Evolutionary conservation across 2,888 invertebrate genomes (phyloP).

Genomic region (Acanthococcus lagerstroemiae): DNA sequence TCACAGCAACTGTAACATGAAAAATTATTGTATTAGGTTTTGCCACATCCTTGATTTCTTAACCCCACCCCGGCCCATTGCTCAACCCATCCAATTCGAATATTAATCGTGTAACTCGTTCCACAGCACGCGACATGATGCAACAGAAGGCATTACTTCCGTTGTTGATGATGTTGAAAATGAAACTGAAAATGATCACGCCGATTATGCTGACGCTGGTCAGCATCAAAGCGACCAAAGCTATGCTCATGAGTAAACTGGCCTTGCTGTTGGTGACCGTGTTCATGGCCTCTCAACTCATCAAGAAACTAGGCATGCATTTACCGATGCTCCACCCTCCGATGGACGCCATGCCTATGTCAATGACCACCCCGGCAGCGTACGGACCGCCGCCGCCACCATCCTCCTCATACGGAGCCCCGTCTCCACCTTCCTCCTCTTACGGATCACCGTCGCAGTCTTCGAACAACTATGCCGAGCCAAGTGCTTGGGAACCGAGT

Average conservation of each 20-base stretch:
- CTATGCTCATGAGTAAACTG: conserved; percentile 70
- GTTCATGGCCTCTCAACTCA: conserved; percentile 66
- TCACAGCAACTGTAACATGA: no score
- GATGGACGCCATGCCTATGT: conserved; percentile 9
- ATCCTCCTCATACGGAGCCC: conserved; percentile 46
- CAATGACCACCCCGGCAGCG: conserved; percentile 46
- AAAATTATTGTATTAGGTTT: no score
- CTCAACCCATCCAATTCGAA: no score
- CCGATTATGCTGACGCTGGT: conserved; percentile 69
- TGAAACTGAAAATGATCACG: conserved; percentile 74
- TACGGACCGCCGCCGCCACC: conserved; percentile 62
- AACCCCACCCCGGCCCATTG: no score
- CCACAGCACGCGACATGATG: conserved; percentile 44
- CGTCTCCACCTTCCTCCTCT: conserved; percentile 32
- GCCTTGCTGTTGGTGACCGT: conserved; percentile 71
- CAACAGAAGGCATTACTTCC: conserved; percentile 75
- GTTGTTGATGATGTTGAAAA: conserved; percentile 63
- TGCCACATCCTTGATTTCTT: no score
- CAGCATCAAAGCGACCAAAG: conserved; percentile 72
- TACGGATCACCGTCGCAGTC: conserved; percentile 30
- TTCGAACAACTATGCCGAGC: conserved; percentile 6
- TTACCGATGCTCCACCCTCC: conserved; percentile 31
- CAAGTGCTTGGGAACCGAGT: conserved; percentile 27
- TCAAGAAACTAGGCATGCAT: conserved; percentile 59
- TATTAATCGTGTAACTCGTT: no score